Base-by-base conservation (phyloP, 2,113 vertebrate genomes). In the Oreochromis tanganicae region DNA sequence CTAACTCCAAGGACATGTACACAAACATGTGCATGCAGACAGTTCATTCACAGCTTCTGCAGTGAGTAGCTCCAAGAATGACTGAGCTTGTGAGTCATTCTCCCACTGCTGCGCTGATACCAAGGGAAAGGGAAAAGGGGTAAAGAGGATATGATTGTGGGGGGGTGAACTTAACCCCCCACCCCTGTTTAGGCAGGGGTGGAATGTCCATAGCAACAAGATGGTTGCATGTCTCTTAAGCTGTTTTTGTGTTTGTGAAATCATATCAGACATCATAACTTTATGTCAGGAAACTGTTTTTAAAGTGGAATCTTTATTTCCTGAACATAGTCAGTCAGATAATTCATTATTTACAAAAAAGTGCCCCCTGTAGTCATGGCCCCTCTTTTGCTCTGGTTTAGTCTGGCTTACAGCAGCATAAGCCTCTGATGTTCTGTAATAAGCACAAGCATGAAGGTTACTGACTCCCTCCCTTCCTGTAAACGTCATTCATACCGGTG, bases 71-170 rank as follows among this genome's bases (percentile, higher is more conserved):
- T 95, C 89, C 91, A 59, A 80, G 86, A 95, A 92, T 91, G 92
- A 94, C 88, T 89, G 91, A 92, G 91, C 89, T 73, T 82, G 89
- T 95, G 94, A 95, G 84, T 96, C 94, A 95, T 95, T 93, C 87
- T 93, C 86, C 55, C 57, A 38, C 81, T 46, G 82, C 88, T 89
- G 75, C 63, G 56, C 87, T 66, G 71, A 91, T 90, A 84, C 71
- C 46, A 78, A 50, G 71, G 54, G 88, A 63, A 82, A 78, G 80
- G 34, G 68, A 75, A 55, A 80, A 61, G 17, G 57, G 66, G 11
- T 82, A 54, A 57, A 85, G 56, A 83, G 68, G 68, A 88, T 63
- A 87, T 55, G 32, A 66, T 7, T 1, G 0, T 5, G 3, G 8
- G 57, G 17, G 16, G 57, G 3, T 7, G 4, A 36, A 38, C 10